Conservation (phyloP, 2,113 vertebrate species). For the Steatornis caripensis region DNA sequence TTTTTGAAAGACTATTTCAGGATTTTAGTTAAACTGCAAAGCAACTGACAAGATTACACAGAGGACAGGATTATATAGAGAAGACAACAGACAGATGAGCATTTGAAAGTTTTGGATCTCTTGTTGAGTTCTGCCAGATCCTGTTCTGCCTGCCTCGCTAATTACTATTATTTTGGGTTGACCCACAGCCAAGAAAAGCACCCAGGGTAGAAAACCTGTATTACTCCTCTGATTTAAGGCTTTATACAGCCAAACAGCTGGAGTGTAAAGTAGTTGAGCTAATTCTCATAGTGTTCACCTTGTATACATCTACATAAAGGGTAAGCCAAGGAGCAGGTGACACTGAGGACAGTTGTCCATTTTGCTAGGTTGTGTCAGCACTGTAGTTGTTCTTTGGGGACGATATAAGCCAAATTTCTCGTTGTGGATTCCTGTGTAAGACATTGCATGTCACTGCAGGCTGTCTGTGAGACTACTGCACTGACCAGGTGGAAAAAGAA, state of each 20-base stretch:
- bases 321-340: not conserved
- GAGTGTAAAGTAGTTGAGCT: not conserved
- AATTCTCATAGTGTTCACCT: not conserved
- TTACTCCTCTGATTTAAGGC: not conserved
- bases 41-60: not conserved
- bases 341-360: not conserved
- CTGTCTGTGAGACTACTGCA: not conserved
- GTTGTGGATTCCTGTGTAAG: not conserved
- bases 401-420: not conserved
- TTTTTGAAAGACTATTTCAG: not conserved
- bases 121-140: not conserved
- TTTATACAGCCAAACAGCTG: not conserved
- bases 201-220: not conserved
- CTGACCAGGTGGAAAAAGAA: not conserved
- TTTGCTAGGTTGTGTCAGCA: not conserved
- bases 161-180: not conserved
- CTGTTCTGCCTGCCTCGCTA: not conserved
- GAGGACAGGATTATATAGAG: not conserved
- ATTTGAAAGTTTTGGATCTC: not conserved
- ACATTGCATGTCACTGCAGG: not conserved
- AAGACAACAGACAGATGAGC: not conserved
- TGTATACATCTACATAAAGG: accelerated
- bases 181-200: not conserved
- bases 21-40: not conserved
- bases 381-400: not conserved